Evolutionary conservation across 2,797 vertebrate species (phyloP).

Genomic region (Rhadinocentrus ornatus): DNA sequence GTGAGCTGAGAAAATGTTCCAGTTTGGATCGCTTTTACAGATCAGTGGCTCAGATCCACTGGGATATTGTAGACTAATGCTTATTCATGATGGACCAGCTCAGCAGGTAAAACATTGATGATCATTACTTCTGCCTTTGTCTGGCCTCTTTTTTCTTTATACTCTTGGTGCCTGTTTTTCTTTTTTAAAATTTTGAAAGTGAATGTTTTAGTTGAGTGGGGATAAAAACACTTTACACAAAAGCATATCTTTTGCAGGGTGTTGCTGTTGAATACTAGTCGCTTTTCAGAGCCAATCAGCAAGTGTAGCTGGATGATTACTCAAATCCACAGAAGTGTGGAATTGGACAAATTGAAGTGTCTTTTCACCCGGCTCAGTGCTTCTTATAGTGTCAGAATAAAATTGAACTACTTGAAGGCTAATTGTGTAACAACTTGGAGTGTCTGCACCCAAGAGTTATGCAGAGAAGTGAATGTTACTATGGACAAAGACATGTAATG

Average conservation of each 20-base stretch:
- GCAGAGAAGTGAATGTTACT: slow-evolving; percentile 72
- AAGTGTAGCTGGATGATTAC: slow-evolving; percentile 70
- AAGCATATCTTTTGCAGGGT: slow-evolving; percentile 36
- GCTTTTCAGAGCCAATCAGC: slow-evolving; percentile 72
- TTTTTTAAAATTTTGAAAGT: slow-evolving; percentile 8
- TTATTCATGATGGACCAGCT: slow-evolving; percentile 8
- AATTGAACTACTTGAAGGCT: slow-evolving; percentile 72
- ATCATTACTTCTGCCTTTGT: slow-evolving; percentile 9
- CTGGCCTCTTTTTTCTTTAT: slow-evolving; percentile 11
- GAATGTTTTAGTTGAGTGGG: slow-evolving; percentile 27
- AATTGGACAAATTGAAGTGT: slow-evolving; percentile 74
- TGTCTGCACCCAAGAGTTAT: slow-evolving; percentile 70
- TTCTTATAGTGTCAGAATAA: slow-evolving; percentile 66
- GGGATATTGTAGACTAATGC: slow-evolving; percentile 10
- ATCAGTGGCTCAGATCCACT: not conserved
- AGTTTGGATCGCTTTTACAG: not conserved
- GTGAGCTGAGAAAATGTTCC: slow-evolving; percentile 3
- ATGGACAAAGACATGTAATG: slow-evolving; percentile 76
- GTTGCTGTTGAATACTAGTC: slow-evolving; percentile 47
- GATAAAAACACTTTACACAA: slow-evolving; percentile 35
- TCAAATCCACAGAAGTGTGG: slow-evolving; percentile 70
- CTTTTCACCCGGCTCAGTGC: slow-evolving; percentile 64
- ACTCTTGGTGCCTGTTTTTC: not conserved
- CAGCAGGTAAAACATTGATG: slow-evolving; percentile 7
- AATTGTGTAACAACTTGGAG: slow-evolving; percentile 76